Evolutionary conservation across 2,797 vertebrate species (phyloP).

Genomic region (Enoplosus armatus): DNA sequence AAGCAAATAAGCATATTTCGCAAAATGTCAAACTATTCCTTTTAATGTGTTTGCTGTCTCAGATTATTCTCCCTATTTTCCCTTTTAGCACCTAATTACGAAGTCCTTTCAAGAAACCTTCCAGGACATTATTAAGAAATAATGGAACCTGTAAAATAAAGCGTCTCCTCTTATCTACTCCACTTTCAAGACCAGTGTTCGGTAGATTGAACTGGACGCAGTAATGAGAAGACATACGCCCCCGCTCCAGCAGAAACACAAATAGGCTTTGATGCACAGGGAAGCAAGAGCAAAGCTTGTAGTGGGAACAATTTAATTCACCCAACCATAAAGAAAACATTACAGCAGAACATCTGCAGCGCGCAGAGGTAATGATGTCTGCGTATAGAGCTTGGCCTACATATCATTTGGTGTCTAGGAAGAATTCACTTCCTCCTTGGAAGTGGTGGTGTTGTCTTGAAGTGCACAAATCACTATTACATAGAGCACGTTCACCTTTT

Average conservation of each 20-base stretch:
- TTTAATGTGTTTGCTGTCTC: background rate
- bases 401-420: conserved; percentile 30
- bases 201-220: background rate
- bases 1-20: background rate
- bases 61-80: background rate
- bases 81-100: background rate
- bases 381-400: conserved; percentile 15
- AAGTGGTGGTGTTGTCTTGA: background rate
- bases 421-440: conserved; percentile 3
- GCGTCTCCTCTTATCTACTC: background rate
- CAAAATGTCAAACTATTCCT: background rate
- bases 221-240: background rate
- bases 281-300: conserved; percentile 26
- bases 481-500: background rate
- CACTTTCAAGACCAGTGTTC: background rate
- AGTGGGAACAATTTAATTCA: conserved; percentile 24
- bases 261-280: conserved; percentile 9
- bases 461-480: background rate
- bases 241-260: conserved; percentile 11
- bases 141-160: background rate
- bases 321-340: conserved; percentile 5
- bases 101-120: background rate
- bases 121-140: background rate
- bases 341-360: conserved; percentile 35
- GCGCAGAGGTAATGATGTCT: conserved; percentile 11